Conservation (phyloP, 2,888 invertebrate genomes). For the Tenodera sinensis region DNA sequence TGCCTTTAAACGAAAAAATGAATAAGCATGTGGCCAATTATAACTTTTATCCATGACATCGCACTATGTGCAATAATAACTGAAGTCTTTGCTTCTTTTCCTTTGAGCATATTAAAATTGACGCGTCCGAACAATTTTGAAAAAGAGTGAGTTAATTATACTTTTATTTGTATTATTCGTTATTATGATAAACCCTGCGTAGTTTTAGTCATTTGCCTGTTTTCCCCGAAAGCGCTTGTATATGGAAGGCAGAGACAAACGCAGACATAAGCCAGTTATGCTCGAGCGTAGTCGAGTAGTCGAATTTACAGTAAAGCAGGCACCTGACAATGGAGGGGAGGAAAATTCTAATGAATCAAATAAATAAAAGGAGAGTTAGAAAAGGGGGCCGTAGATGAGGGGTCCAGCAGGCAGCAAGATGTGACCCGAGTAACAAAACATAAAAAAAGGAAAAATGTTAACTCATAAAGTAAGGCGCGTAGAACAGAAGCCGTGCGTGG, state of each 20-base stretch:
- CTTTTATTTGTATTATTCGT: no score
- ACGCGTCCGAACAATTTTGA: no score
- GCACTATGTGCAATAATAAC: no score
- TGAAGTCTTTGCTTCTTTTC: no score
- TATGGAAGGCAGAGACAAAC: not conserved
- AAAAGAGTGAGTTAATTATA: no score
- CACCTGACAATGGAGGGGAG: not conserved
- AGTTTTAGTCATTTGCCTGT: not conserved
- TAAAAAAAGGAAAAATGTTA: not conserved
- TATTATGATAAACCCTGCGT: no score
- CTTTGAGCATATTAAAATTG: no score
- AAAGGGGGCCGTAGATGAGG: not conserved
- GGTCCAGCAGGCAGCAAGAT: not conserved
- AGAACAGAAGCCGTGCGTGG: conserved; percentile 1
- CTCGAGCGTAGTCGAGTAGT: not conserved
- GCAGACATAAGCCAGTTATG: not conserved
- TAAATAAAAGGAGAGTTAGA: not conserved
- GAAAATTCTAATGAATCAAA: not conserved
- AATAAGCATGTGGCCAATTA: no score
- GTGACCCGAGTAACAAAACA: not conserved
- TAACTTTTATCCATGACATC: no score
- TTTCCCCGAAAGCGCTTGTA: not conserved
- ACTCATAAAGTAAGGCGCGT: conserved; percentile 3
- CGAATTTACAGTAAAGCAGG: not conserved
- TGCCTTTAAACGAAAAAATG: no score